A percentile compares a stretch with the other conserved stretches of the same genome.
These are phyloP conservation scores for Nasonovia ribisnigri DNA, from an alignment of 2,888 invertebrate genomes.

Conservation along the genomic window DNA sequence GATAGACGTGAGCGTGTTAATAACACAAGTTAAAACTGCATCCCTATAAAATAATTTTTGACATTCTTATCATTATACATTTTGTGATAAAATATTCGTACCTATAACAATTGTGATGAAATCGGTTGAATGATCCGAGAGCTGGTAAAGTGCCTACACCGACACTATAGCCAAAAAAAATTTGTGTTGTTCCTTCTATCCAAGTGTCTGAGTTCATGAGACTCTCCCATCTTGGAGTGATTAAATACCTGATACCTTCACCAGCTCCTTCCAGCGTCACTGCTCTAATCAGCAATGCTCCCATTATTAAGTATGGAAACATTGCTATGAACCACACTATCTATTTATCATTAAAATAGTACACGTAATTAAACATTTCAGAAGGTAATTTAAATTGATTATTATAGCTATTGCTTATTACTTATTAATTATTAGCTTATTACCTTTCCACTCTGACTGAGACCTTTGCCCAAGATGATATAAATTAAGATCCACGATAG, in stretches of 20 bases:
- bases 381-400: background rate
- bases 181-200: slow-evolving; percentile 84
- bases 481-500: slow-evolving; percentile 80
- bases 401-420: background rate
- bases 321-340: slow-evolving; percentile 84
- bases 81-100: slow-evolving; percentile 68
- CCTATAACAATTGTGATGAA: slow-evolving; percentile 83
- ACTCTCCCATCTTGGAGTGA: slow-evolving; percentile 76
- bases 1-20: slow-evolving; percentile 81
- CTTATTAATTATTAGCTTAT: slow-evolving; percentile 50
- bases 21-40: slow-evolving; percentile 79
- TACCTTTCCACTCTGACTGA: slow-evolving; percentile 83
- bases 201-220: slow-evolving; percentile 75
- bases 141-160: slow-evolving; percentile 83
- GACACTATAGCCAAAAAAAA: slow-evolving; percentile 84
- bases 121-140: slow-evolving; percentile 81
- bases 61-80: background rate
- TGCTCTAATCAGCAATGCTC: slow-evolving; percentile 77
- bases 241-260: slow-evolving; percentile 77
- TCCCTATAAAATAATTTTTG: slow-evolving; percentile 73
- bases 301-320: slow-evolving; percentile 80
- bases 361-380: background rate
- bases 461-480: slow-evolving; percentile 79
- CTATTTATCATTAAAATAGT: slow-evolving; percentile 69
- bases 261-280: slow-evolving; percentile 78